Conservation (phyloP, 2,113 vertebrate species). For the Shinisaurus crocodilurus region DNA sequence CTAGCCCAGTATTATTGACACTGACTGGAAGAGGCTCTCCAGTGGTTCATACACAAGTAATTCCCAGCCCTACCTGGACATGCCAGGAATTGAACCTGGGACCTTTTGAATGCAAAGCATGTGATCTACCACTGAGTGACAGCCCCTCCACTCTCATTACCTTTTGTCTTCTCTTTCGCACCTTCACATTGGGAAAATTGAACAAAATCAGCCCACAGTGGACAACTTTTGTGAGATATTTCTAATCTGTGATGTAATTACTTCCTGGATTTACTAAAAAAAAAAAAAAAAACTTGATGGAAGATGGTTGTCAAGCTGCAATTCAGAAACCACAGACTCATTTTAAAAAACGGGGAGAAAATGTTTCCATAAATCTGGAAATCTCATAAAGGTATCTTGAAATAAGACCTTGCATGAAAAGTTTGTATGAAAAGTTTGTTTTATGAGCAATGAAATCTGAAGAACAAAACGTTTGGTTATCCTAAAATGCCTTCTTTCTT, state of each 20-base stretch:
- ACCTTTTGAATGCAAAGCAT: too few relatives aligned
- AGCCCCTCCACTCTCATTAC: too few relatives aligned
- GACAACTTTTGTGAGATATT: slow-evolving; percentile 16
- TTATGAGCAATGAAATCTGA: slow-evolving; percentile 37
- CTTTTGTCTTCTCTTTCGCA: background rate
- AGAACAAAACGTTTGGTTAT: slow-evolving; percentile 48
- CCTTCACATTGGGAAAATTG: slow-evolving; percentile 20
- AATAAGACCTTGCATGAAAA: slow-evolving; percentile 11
- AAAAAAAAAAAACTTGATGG: background rate
- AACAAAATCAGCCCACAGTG: slow-evolving; percentile 34
- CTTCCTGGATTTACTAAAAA: slow-evolving; percentile 21
- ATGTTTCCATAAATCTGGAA: slow-evolving; percentile 22
- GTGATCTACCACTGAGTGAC: background rate
- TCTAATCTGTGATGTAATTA: slow-evolving; percentile 4
- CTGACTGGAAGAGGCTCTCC: too few relatives aligned
- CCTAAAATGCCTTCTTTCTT: slow-evolving; percentile 20
- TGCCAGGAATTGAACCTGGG: too few relatives aligned
- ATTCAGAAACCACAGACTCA: slow-evolving; percentile 11
- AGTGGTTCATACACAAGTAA: too few relatives aligned
- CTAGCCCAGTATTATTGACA: too few relatives aligned
- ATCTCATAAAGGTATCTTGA: slow-evolving; percentile 44
- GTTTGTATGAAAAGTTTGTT: slow-evolving; percentile 21
- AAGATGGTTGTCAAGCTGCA: background rate
- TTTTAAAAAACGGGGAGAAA: background rate
- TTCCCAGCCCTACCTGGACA: too few relatives aligned